phyloP scores from a whole-genome alignment of 2,888 invertebrate species.

The Ganaspis brasiliensis region DNA sequence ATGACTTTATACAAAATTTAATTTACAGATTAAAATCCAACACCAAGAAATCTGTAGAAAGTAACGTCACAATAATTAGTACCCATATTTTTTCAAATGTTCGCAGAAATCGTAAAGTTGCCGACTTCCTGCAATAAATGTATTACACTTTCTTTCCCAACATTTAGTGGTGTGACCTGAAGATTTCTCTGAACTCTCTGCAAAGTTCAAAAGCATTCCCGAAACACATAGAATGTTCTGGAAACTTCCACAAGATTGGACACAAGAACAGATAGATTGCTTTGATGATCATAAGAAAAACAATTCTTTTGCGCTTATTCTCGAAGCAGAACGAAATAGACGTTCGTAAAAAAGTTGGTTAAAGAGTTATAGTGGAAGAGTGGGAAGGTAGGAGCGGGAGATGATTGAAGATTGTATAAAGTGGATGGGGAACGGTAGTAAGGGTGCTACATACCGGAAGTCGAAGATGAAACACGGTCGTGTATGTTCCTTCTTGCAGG shows the following conservation, averaged over 20 bases:
- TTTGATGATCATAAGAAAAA: not conserved
- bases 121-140: no score
- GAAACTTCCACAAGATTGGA: not conserved
- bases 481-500: conserved; percentile 38
- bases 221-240: not conserved
- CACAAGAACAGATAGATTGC: not conserved
- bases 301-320: not conserved
- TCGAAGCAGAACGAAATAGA: not conserved
- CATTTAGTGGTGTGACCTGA: no score
- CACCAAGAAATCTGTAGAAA: no score
- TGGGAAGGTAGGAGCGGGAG: not conserved
- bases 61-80: no score
- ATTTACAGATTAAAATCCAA: no score
- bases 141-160: no score
- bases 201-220: not conserved
- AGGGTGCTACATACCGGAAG: conserved; percentile 38
- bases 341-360: not conserved
- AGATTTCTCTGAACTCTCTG: no score
- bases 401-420: conserved; percentile 36
- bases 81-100: no score
- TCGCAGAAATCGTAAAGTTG: no score
- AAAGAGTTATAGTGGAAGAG: not conserved
- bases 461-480: conserved; percentile 38
- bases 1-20: no score
- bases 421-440: not conserved